These are phyloP conservation scores for Pseudotriccus pelzelni DNA, from an alignment of 2,797 vertebrate species.

Conservation along the genomic window DNA sequence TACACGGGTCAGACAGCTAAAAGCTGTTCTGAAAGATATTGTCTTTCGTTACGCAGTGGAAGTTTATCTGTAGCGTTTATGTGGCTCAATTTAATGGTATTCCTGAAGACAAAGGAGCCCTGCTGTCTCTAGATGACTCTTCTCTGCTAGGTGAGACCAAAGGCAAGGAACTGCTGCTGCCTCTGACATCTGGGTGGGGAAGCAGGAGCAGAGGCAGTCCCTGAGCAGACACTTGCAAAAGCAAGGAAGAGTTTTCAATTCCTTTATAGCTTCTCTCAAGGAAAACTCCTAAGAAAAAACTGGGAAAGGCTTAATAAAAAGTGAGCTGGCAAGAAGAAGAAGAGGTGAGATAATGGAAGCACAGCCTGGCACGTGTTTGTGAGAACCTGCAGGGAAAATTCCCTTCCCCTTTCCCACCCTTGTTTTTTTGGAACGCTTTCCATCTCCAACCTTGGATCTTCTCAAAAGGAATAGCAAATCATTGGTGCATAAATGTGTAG, in stretches of 20 bases:
- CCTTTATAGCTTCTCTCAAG: background rate
- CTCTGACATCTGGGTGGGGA: background rate
- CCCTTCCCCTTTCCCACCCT: conserved; percentile 25
- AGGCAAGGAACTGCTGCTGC: background rate
- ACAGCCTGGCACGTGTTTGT: background rate
- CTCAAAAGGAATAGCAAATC: conserved; percentile 15
- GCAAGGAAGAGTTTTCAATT: background rate
- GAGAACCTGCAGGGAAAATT: conserved; percentile 53
- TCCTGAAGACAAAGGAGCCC: background rate
- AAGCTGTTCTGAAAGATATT: background rate
- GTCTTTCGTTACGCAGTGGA: accelerated
- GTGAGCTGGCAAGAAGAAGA: background rate
- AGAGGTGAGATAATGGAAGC: background rate
- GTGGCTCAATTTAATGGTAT: background rate
- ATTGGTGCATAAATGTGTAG: background rate
- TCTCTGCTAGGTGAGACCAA: background rate
- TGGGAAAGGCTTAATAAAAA: background rate
- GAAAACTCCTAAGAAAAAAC: background rate
- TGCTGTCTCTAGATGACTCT: background rate
- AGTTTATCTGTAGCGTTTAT: background rate
- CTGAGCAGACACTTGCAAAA: background rate
- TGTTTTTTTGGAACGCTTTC: background rate
- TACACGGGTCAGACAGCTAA: background rate
- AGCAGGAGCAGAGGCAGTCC: background rate
- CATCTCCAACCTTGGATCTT: background rate